Percentiles rank a stretch among this genome's conserved stretches.
Evolutionary conservation across 2,888 invertebrate genomes (phyloP).

Genomic region (Chironomus tentans): DNA sequence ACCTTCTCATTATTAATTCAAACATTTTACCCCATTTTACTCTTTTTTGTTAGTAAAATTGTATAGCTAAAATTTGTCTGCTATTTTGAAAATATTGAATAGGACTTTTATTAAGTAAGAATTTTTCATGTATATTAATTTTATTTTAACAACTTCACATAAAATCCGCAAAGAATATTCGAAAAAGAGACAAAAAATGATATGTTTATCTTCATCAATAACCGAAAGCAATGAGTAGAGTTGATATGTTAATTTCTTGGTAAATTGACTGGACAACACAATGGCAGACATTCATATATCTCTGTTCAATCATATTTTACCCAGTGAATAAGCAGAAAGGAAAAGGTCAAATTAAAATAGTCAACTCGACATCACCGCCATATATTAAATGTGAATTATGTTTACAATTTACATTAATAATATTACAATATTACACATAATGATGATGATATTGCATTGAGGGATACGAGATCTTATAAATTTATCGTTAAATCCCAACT

Average conservation of each 20-base stretch:
- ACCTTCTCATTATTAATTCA: no score
- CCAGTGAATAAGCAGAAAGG: background rate
- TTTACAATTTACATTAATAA: background rate
- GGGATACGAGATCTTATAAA: background rate
- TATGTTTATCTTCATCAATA: background rate
- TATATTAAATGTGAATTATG: background rate
- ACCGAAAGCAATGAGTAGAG: background rate
- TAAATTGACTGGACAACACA: background rate
- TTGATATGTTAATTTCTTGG: constrained; percentile 5
- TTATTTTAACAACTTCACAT: background rate
- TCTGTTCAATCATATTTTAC: background rate
- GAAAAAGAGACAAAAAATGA: background rate
- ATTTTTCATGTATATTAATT: no score
- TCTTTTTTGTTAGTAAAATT: no score
- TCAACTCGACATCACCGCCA: background rate
- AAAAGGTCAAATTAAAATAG: background rate
- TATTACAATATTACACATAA: background rate
- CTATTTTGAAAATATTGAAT: no score
- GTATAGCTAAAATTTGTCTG: no score
- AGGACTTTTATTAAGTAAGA: no score
- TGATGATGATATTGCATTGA: background rate
- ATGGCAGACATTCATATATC: background rate
- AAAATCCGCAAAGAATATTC: no score
- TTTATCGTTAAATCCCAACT: background rate
- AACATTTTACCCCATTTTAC: no score